Percentiles rank a stretch among this genome's conserved stretches.
phyloP scores from a whole-genome alignment of 2,888 invertebrate genomes.

The Agrilus biguttatus region DNA sequence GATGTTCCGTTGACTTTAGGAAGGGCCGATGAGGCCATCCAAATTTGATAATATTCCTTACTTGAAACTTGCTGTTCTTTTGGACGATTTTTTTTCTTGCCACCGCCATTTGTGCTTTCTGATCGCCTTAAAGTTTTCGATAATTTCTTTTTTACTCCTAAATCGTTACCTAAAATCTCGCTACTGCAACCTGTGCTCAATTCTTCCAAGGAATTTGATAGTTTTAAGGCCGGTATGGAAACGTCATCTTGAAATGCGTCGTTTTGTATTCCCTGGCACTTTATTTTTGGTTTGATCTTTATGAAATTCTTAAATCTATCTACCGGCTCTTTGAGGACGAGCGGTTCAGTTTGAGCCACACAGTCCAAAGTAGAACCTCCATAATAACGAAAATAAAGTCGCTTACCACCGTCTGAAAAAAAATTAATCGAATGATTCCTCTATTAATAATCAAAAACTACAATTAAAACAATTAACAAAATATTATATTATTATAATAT shows the following conservation, averaged over 20 bases:
- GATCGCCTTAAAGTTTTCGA: constrained; percentile 22
- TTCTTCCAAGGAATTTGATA: constrained; percentile 25
- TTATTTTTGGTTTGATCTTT: constrained; percentile 31
- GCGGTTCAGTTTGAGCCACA: constrained; percentile 47
- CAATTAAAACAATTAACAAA: too few species aligned
- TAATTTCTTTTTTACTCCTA: constrained; percentile 28
- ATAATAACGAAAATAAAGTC: constrained; percentile 57
- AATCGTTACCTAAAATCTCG: constrained; percentile 8
- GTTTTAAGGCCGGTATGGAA: constrained; percentile 17
- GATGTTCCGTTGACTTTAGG: constrained; percentile 17
- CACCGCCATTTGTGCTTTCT: constrained; percentile 41
- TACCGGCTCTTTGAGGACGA: constrained; percentile 44
- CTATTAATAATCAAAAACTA: not conserved
- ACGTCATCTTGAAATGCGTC: constrained; percentile 27
- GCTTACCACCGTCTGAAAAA: constrained; percentile 52
- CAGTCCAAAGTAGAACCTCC: constrained; percentile 49
- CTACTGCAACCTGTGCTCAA: constrained; percentile 17
- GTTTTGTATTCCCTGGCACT: constrained; percentile 28
- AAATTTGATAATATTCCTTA: constrained; percentile 54
- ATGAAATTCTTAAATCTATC: constrained; percentile 37
- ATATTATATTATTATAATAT: too few species aligned
- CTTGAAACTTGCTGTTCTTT: constrained; percentile 33
- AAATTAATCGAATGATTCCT: constrained; percentile 2
- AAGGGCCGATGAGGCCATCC: constrained; percentile 40
- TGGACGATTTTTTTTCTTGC: constrained; percentile 50